Base-by-base conservation (phyloP, 1,140 invertebrate species). In the Choristoneura fumiferana region DNA sequence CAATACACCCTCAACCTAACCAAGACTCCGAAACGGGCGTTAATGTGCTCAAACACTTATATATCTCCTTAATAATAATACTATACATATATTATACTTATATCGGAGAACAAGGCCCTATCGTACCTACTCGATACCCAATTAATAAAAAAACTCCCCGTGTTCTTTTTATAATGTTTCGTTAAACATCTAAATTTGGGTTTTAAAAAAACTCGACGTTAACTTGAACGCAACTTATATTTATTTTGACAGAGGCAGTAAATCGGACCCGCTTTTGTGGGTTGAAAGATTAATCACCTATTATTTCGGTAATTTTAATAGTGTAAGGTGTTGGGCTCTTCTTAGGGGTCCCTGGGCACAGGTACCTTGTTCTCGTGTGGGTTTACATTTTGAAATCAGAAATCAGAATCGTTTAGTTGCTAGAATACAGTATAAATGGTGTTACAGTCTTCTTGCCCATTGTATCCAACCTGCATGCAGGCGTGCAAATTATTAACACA, bases 141-240 rank as follows among this genome's bases (percentile, higher is more conserved):
- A 85, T 85, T 85, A 85, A 85, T 81, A 85, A 84, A 78, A 73
- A 62, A 69, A n/a, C n/a, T 68, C 57, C 35, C 60, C 33, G 57
- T 73, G 38, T 59, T 67, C 69, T 60, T 81, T 82, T 82, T 76
- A 57, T 77, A 72, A 69, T 74, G 74, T 81, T 86, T 83, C 81
- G 78, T 86, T 78, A 77, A 86, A 86, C 81, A 78, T 78, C 78
- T 84, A 84, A 81, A 86, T 86, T 84, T 81, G 74, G 83, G 56
- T 58, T 69, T 81, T 64, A 56, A 63, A 63, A 61, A 56, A 65
- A 13, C 37, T 67, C 62, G 66, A 73, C 63, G 63, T 69, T 75
- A 70, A 59, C 37, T 29, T 55, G 55, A 63, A 54, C 52, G 37
- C 60, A 39, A 54, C 63, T 71, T 75, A 68, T 77, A 79, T 79